Evolutionary conservation across 2,113 vertebrate species (phyloP).

Genomic region (Ginglymostoma cirratum): DNA sequence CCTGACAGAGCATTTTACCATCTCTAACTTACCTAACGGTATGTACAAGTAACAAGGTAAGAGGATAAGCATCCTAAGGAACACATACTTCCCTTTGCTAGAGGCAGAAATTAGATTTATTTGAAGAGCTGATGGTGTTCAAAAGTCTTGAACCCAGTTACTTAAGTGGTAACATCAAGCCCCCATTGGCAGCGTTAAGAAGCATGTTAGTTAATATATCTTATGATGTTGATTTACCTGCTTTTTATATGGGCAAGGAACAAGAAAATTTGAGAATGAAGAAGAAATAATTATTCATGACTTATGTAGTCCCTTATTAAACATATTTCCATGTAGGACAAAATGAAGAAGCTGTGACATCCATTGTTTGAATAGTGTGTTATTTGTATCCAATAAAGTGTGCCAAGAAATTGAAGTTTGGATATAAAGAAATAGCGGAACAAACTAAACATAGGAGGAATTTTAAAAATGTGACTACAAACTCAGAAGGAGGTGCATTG

Average conservation of each 20-base stretch:
- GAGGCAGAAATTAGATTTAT: not conserved
- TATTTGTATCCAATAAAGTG: not conserved
- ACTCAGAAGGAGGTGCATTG: no score
- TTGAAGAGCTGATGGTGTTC: not conserved
- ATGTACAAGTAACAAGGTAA: not conserved
- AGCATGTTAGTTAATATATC: not conserved
- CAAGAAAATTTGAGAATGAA: not conserved
- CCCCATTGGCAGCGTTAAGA: not conserved
- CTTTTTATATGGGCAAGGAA: not conserved
- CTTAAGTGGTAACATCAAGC: not conserved
- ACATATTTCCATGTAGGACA: not conserved
- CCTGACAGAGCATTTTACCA: conserved; percentile 14
- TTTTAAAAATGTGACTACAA: no score
- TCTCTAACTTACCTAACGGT: not conserved
- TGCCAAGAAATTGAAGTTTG: not conserved
- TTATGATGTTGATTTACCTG: not conserved
- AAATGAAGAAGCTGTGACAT: not conserved
- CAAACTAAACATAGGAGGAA: no score
- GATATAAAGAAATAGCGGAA: no score
- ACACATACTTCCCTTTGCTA: not conserved
- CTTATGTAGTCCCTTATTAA: not conserved
- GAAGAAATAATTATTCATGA: not conserved
- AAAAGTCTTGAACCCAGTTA: not conserved
- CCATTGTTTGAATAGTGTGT: not conserved
- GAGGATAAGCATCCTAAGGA: not conserved